phyloP scores from a whole-genome alignment of 2,113 vertebrate species.

The Xiphias gladius region DNA sequence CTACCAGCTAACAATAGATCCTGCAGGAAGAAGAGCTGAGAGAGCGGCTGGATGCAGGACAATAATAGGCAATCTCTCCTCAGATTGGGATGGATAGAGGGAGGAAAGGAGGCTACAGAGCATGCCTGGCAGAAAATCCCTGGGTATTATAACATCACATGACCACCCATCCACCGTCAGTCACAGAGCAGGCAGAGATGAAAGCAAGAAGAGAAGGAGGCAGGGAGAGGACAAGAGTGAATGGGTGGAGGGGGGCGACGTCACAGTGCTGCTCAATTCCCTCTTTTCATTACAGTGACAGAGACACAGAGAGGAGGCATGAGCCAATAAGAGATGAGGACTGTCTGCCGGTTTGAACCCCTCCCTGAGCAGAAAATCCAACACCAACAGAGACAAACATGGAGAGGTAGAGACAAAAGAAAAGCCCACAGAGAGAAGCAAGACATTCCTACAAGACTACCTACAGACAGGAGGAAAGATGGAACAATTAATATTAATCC shows the following conservation, averaged over 20 bases:
- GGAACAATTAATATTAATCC: neutral
- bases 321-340: conserved; percentile 54
- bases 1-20: conserved; percentile 27
- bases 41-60: conserved; percentile 54
- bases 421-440: neutral
- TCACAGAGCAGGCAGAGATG: conserved; percentile 46
- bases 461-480: neutral
- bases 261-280: conserved; percentile 55
- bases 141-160: conserved; percentile 80
- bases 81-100: conserved; percentile 59
- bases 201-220: conserved; percentile 26
- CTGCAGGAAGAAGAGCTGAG: conserved; percentile 19
- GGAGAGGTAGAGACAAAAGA: conserved; percentile 41
- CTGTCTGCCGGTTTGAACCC: conserved; percentile 27
- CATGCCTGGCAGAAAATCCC: conserved; percentile 80
- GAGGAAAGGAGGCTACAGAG: conserved; percentile 59
- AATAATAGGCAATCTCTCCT: conserved; percentile 72
- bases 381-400: conserved; percentile 10
- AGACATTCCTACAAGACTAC: neutral
- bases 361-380: conserved; percentile 38
- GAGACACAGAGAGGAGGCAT: conserved; percentile 13
- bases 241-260: conserved; percentile 39
- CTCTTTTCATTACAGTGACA: conserved; percentile 27
- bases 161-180: conserved; percentile 64
- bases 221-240: conserved; percentile 29